phyloP scores from a whole-genome alignment of 1,140 invertebrate genomes.

The Planococcus citri region DNA sequence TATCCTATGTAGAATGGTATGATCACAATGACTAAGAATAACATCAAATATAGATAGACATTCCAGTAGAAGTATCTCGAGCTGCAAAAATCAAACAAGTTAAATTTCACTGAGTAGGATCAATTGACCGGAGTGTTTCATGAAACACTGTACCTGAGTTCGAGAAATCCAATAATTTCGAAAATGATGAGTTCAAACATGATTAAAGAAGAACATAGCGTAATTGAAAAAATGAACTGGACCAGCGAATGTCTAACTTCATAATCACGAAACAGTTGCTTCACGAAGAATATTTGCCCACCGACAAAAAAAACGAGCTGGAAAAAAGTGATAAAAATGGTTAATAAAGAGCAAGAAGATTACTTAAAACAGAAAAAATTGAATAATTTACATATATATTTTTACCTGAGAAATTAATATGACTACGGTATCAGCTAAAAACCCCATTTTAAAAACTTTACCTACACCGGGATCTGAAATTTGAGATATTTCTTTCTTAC shows the following conservation, averaged over 20 bases:
- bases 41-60: constrained; percentile 73
- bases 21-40: constrained; percentile 90
- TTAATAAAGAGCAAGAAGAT: too few relatives aligned
- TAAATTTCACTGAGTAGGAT: background rate
- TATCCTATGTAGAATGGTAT: constrained; percentile 97
- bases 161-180: constrained; percentile 90
- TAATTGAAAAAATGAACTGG: constrained; percentile 91
- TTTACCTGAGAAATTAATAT: background rate
- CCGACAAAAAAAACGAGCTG: constrained; percentile 73
- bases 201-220: constrained; percentile 93
- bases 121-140: too few relatives aligned
- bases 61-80: constrained; percentile 96
- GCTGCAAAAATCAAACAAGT: constrained; percentile 40
- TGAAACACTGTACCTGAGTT: constrained; percentile 47
- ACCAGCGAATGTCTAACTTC: constrained; percentile 91
- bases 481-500: too few relatives aligned
- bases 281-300: constrained; percentile 98
- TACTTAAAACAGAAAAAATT: too few relatives aligned
- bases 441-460: background rate
- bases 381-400: too few relatives aligned
- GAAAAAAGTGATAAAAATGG: background rate
- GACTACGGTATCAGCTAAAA: background rate
- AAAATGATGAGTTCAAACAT: constrained; percentile 99
- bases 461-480: too few relatives aligned
- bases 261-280: constrained; percentile 95